Evolutionary conservation across 53 echinoderm and acorn worm species (phyloP).

Genomic region (Temnopleurus reevesii): DNA sequence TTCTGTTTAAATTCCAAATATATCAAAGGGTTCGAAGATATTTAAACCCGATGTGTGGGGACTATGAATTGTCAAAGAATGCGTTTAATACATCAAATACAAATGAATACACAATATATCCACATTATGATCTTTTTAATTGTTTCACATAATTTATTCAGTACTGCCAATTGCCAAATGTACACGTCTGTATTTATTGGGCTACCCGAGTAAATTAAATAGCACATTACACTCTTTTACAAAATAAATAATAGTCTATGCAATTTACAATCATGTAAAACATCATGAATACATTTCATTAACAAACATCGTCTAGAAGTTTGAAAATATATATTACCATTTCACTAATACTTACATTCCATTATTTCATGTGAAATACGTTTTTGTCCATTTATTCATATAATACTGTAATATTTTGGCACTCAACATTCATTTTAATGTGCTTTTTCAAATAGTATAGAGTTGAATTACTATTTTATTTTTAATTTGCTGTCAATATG

Average conservation of each 20-base stretch:
- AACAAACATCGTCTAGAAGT: background rate
- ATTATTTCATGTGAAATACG: background rate
- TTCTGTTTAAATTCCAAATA: too few relatives aligned
- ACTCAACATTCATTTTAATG: too few relatives aligned
- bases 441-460: too few relatives aligned
- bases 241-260: constrained; percentile 30
- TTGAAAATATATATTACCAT: background rate
- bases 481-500: too few relatives aligned
- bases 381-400: background rate
- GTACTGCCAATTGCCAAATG: constrained; percentile 27
- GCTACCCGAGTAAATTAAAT: constrained; percentile 21
- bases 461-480: too few relatives aligned
- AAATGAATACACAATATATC: too few relatives aligned
- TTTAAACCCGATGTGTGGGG: too few relatives aligned
- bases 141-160: constrained; percentile 19
- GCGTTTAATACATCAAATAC: too few relatives aligned
- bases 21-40: too few relatives aligned
- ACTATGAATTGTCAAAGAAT: too few relatives aligned
- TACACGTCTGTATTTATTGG: constrained; percentile 28
- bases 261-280: constrained; percentile 12
- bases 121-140: too few relatives aligned
- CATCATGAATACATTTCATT: background rate
- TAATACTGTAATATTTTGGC: too few relatives aligned
- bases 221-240: constrained; percentile 22
- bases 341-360: background rate